Base-by-base conservation (phyloP, 2,797 vertebrate species). In the Spea hammondii region DNA sequence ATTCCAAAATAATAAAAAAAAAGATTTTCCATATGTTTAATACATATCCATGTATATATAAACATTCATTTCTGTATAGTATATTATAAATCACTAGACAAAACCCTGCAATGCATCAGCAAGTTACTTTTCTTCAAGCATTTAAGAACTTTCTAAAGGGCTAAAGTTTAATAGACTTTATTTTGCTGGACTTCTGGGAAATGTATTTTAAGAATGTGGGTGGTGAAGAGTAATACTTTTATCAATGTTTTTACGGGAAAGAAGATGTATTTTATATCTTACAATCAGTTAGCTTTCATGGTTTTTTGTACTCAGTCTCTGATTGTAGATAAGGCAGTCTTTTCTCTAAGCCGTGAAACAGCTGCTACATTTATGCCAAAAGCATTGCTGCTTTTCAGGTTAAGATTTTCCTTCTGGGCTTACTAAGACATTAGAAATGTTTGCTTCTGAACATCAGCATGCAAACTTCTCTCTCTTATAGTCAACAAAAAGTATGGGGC, bases 221-320 rank as follows among this genome's bases (percentile, higher is more conserved):
- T 71, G 50, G 69, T 71, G 48, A 71, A 49, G 51, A 45, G 55
- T 55, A 17, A 71, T 32, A 71, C 69, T 70, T 44, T 71, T 71
- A 71, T 55, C 69, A 51, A 71, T 55, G 51, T 53, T 71, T 55
- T 10, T 71, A 55, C 69, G 32, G 69, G 4, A 55, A 54, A 71
- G 50, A 71, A 71, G 53, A 71, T 71, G 50, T 71, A 53, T 55
- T 71, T 71, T 71, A 55, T 71, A 71, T 71, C 51, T 71, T 46
- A 46, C 11, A 71, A 54, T 71, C 69, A 55, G 50, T 10, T 71
- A 45, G 69, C 51, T 71, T 54, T 71, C n/a, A 71, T 54, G 69
- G 50, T 8, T 53, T 53, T 71, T 71, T 70, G 14, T 51, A 45
- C 64, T 45, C 64, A 6, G 2, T 32, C 68, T 70, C 49, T 44